Evolutionary conservation across 2,797 vertebrate genomes (phyloP), one percentile per base, ranked within the genome.

Genomic region (Characodon lateralis): DNA sequence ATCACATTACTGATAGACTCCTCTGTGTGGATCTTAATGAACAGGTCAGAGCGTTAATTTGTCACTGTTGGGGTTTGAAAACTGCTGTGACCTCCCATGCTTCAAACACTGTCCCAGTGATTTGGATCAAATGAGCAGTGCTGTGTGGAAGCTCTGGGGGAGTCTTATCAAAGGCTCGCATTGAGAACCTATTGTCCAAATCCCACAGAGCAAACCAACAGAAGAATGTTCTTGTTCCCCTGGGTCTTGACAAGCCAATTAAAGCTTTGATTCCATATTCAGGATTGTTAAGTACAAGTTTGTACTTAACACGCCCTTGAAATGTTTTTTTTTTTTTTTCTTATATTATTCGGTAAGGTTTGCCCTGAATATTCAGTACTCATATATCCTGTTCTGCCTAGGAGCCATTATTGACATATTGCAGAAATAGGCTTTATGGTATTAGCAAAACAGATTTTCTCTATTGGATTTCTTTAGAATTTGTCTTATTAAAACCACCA

Each of bases 41-140:
- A 31, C 14, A 22, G 68, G 16, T 26, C 39, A 22, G 28, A 26
- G 39, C 50, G 13, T 72, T 56, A 24, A 31, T 65, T 22, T 28
- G 63, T 24, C 63, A 24, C 63, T 16, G 6, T 65, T 71, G 18
- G 35, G 14, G 80, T 87, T 82, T 86, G 65, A 78, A 79, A 76
- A 76, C 75, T 6, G 80, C 83, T 74, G 78, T 9, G 85, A 77
- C 68, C 85, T 78, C 86, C 83, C n/a, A 0, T 26, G 73, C 56
- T 77, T 50, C 48, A 3, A 84, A 86, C 61, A 72, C 84, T 50
- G 50, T 3, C 48, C 0, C 81, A 5, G 1, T 55, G 72, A 72
- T 83, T 31, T 9, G 77, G 63, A 80, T 84, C 74, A 85, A 76
- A 83, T 35, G 65, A 72, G 5, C 4, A 46, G 48, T 35, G 3